phyloP scores from a whole-genome alignment of 2,113 vertebrate genomes.

The Glaucomys volans region DNA sequence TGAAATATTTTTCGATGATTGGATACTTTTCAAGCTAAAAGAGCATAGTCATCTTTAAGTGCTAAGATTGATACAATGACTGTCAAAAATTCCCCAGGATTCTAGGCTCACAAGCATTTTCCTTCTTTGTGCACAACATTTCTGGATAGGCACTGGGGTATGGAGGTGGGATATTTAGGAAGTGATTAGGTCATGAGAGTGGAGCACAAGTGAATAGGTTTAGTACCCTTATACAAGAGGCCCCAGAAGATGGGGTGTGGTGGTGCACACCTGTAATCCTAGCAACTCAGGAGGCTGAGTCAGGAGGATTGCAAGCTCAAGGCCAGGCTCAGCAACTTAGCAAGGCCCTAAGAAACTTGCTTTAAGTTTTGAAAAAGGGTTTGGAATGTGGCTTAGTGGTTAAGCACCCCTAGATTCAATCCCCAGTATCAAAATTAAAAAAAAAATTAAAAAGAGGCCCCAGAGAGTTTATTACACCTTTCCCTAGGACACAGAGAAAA shows the following conservation, averaged over 20 bases:
- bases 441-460: neutral
- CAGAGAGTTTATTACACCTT: neutral
- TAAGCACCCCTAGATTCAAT: neutral
- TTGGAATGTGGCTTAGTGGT: neutral
- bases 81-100: neutral
- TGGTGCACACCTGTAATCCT: neutral
- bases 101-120: neutral
- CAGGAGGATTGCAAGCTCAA: neutral
- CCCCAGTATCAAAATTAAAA: neutral
- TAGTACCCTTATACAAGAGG: neutral
- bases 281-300: neutral
- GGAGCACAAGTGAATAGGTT: neutral
- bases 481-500: neutral
- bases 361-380: too few species aligned
- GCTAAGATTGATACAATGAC: neutral
- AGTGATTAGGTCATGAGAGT: neutral
- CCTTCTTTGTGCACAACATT: neutral
- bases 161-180: neutral
- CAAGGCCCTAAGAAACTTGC: neutral
- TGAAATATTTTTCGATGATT: neutral
- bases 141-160: neutral
- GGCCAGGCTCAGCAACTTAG: neutral
- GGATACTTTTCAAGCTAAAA: neutral
- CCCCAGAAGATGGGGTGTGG: too few species aligned
- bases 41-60: neutral